Base-by-base conservation (phyloP, 2,113 vertebrate genomes). In the Ptilorrhoa leucosticta region DNA sequence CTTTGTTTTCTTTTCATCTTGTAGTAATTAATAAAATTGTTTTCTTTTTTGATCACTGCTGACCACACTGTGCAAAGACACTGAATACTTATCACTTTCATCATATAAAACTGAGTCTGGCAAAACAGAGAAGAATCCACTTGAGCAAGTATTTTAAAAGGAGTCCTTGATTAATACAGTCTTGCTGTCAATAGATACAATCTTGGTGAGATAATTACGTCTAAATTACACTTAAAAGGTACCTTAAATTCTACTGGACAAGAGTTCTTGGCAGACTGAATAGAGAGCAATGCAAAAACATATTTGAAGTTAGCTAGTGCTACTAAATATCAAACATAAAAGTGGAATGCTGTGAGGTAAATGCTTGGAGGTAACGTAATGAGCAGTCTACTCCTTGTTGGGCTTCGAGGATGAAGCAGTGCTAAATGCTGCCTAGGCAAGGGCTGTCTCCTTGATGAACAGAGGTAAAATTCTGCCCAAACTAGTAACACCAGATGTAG, bases 121-220 rank as follows among this genome's bases (percentile, higher is more conserved):
- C 58, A 93, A 91, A 87, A 72, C 35, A 92, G 54, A 71, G 65
- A 89, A 66, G 60, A 86, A 95, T 58, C 84, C 47, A 96, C 87
- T 86, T 73, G 64, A 95, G 71, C 89, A 88, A 90, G 64, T 70
- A 87, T 69, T 95, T 90, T 79, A 85, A 97, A 96, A 77, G 50
- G 24, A 82, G 22, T 47, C 50, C 75, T 95, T 93, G 87, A 96
- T 92, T 81, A 96, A 94, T 79, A 81, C 35, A 64, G 71, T 80
- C 92, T 94, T 80, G 71, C 51, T 96, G 79, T 93, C 85, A 94
- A 76, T n/a, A 95, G 94, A 96, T 83, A 93, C 35, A 92, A 96
- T 94, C 84, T 94, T 54, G 44, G 93, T 44, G 60, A 93, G 88
- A 80, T 92, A 96, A 97, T 96, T 94, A 93, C 2, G 58, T 83